Evolutionary conservation across 2,888 invertebrate species (phyloP), one percentile per base, ranked within the genome.

Genomic region (Smittia aterrima): DNA sequence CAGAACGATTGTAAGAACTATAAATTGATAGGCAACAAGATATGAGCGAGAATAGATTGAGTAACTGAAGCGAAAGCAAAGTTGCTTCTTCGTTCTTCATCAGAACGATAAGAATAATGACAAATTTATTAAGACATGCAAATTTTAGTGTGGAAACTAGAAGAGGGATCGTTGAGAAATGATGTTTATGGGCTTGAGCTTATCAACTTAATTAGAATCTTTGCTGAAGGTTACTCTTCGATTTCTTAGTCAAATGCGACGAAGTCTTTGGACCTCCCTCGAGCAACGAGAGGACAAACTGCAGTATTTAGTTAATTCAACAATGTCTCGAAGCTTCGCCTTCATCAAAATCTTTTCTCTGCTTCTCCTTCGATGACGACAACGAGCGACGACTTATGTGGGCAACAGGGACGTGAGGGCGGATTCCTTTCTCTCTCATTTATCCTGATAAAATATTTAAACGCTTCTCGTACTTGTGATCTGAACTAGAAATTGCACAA

Each of bases 121-220:
- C 58, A 58, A 72, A 72, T 27, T 70, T 70, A 72, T 72, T 72
- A 72, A 58, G 72, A 25, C 72, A 72, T 72, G 72, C 72, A 72
- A 72, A 72, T 72, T 72, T 72, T 53, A n/a, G 32, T 32, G 3
- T 6, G 9, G 32, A 32, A 32, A 32, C 32, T 32, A 32, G 32
- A 9, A 9, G 32, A 32, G 3, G 32, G 9, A 32, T 32, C 32
- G 9, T 32, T 9, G 3, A 6, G 3, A 9, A 32, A 32, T 32
- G 32, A 32, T 32, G 32, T 32, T 32, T 9, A 32, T 9, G 32
- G n/a, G 9, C 32, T 32, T 9, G 9, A 32, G 32, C 9, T 32
- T n/a, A n/a, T n/a, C n/a, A n/a, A n/a, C 38, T n/a, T n/a, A n/a
- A n/a, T n/a, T n/a, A n/a, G n/a, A n/a, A n/a, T n/a, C n/a, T n/a